phyloP scores from a whole-genome alignment of 2,113 vertebrate genomes.

The Microcebus tavaratra region DNA sequence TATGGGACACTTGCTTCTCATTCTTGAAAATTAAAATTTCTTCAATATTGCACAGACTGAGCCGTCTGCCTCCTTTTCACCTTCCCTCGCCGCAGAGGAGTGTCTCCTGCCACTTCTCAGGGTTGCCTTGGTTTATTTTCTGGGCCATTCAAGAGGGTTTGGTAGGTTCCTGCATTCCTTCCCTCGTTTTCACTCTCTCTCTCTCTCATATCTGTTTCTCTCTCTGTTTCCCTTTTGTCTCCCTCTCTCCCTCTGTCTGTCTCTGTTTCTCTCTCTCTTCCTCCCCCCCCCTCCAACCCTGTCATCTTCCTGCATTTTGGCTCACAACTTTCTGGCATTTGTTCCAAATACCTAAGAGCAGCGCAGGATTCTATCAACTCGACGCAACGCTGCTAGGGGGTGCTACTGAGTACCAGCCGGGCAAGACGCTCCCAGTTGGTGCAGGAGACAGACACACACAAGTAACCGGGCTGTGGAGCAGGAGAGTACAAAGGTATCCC shows the following conservation, averaged over 20 bases:
- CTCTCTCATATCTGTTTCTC: neutral
- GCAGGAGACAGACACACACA: neutral
- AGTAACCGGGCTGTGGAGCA: neutral
- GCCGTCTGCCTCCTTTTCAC: neutral
- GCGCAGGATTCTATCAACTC: neutral
- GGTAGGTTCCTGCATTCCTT: neutral
- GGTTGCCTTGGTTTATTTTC: neutral
- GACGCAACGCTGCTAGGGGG: neutral
- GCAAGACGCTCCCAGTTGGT: neutral
- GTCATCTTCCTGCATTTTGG: neutral
- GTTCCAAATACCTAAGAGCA: neutral
- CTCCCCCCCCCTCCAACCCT: neutral
- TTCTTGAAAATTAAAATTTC: neutral
- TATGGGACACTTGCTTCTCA: neutral
- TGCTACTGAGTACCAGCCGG: neutral
- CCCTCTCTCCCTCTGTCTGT: no score
- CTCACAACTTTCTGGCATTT: neutral
- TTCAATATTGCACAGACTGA: neutral
- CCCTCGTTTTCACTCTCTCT: no score
- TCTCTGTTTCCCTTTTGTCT: neutral
- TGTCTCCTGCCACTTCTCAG: neutral
- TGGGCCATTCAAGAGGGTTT: neutral
- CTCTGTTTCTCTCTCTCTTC: no score
- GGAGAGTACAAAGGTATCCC: neutral
- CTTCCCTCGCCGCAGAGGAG: neutral